Conservation (phyloP, 2,888 invertebrate species). For the Mylabris sibirica region DNA sequence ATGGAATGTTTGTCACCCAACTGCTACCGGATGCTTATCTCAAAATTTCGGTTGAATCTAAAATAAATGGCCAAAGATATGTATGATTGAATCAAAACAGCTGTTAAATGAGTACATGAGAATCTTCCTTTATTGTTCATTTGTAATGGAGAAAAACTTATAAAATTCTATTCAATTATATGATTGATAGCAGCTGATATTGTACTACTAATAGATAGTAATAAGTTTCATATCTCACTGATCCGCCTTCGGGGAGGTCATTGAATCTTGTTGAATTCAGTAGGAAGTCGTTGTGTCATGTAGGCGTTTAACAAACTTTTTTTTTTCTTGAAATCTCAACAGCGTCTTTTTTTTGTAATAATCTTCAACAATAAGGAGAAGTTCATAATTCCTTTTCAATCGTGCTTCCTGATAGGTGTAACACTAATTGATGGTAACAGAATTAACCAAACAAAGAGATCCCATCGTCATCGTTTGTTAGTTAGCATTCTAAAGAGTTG, state of each 20-base stretch:
- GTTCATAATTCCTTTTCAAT: background rate
- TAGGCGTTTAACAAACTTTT: conserved; percentile 42
- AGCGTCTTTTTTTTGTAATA: background rate
- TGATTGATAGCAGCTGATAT: background rate
- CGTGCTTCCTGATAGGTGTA: background rate
- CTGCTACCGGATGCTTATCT: conserved; percentile 10
- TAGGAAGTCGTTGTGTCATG: conserved; percentile 46
- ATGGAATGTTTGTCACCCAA: conserved; percentile 7
- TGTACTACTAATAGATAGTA: conserved; percentile 10
- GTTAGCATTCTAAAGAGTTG: background rate
- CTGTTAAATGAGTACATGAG: background rate
- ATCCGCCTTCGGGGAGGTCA: conserved; percentile 49
- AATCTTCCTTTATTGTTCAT: background rate
- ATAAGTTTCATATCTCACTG: conserved; percentile 33
- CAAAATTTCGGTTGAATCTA: background rate
- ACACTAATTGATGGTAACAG: background rate
- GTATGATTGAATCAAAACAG: background rate
- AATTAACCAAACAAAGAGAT: background rate
- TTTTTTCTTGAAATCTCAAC: background rate
- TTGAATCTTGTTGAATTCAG: conserved; percentile 54
- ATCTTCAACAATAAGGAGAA: background rate
- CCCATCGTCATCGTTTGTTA: background rate
- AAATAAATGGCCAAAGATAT: background rate
- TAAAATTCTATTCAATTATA: background rate
- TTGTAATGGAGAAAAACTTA: background rate